Conservation (phyloP, 2,888 invertebrate species). For the Xanthia togata region DNA sequence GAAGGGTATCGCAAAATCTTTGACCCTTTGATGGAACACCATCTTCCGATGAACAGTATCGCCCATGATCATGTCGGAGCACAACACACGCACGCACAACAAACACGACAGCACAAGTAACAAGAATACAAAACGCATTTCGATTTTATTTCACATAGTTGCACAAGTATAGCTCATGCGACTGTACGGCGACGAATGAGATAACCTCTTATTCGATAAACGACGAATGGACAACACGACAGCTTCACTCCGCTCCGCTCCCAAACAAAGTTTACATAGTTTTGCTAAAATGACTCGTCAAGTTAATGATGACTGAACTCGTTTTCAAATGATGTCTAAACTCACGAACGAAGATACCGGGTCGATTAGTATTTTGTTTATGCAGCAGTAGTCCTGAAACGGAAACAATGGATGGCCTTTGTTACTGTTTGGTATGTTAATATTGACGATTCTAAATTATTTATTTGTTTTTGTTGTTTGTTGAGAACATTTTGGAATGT, state of each 20-base stretch:
- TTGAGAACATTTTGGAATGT: slow-evolving; percentile 25
- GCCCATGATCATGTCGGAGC: slow-evolving; percentile 86
- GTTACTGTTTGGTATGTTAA: slow-evolving; percentile 50
- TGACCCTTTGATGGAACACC: slow-evolving; percentile 87
- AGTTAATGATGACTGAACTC: slow-evolving; percentile 58
- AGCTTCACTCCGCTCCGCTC: slow-evolving; percentile 65
- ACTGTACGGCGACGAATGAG: slow-evolving; percentile 65
- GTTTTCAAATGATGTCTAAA: slow-evolving; percentile 57
- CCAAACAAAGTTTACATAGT: slow-evolving; percentile 33
- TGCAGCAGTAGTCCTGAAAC: slow-evolving; percentile 31
- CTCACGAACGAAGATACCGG: slow-evolving; percentile 34
- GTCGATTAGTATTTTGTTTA: slow-evolving; percentile 52
- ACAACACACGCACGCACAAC: slow-evolving; percentile 74
- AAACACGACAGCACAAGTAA: slow-evolving; percentile 74
- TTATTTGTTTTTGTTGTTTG: slow-evolving; percentile 9
- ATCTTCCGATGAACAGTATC: slow-evolving; percentile 88
- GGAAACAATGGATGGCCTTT: slow-evolving; percentile 59
- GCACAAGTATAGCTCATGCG: slow-evolving; percentile 63
- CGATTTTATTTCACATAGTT: slow-evolving; percentile 76
- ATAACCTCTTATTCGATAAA: slow-evolving; percentile 77
- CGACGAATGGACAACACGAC: slow-evolving; percentile 64
- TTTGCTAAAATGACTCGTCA: slow-evolving; percentile 63
- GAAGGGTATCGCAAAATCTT: slow-evolving; percentile 87
- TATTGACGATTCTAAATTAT: slow-evolving; percentile 27
- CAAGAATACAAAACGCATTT: slow-evolving; percentile 81